Percentiles rank a stretch among this genome's conserved stretches.
phyloP scores from a whole-genome alignment of 2,797 vertebrate species.

The Chloroceryle amazona region DNA sequence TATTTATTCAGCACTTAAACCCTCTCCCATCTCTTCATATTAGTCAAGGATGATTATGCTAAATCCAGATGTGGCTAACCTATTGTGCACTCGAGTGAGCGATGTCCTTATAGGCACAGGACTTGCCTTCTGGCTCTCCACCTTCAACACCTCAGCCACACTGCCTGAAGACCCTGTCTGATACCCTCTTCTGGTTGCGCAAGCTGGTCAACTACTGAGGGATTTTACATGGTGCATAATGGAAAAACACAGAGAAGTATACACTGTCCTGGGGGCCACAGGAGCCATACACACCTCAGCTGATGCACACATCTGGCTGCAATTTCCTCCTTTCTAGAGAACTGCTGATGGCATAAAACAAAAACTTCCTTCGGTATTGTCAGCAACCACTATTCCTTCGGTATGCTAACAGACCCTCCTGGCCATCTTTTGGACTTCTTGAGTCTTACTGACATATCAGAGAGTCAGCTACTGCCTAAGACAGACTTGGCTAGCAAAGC shows the following conservation, averaged over 20 bases:
- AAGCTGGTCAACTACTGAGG: background rate
- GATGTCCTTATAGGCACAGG: constrained; percentile 28
- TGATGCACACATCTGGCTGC: background rate
- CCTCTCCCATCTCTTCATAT: constrained; percentile 54
- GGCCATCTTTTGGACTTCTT: background rate
- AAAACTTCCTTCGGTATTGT: background rate
- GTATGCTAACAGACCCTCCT: background rate
- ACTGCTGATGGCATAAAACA: background rate
- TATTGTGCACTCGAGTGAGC: constrained; percentile 47
- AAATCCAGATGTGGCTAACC: constrained; percentile 74
- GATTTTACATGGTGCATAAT: background rate
- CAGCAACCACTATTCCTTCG: background rate
- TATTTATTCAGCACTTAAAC: constrained; percentile 77
- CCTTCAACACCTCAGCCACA: background rate
- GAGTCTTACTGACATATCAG: background rate
- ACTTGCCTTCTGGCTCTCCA: constrained; percentile 52
- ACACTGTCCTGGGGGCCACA: background rate
- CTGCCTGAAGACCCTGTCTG: background rate
- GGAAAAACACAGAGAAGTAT: background rate
- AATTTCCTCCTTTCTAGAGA: background rate
- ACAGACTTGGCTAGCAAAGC: background rate
- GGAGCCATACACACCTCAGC: background rate
- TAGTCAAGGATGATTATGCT: constrained; percentile 74
- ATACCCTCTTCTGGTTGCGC: background rate
- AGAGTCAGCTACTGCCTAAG: background rate